Base-by-base conservation (phyloP, 2,888 invertebrate genomes). In the Metallyticus violacea region DNA sequence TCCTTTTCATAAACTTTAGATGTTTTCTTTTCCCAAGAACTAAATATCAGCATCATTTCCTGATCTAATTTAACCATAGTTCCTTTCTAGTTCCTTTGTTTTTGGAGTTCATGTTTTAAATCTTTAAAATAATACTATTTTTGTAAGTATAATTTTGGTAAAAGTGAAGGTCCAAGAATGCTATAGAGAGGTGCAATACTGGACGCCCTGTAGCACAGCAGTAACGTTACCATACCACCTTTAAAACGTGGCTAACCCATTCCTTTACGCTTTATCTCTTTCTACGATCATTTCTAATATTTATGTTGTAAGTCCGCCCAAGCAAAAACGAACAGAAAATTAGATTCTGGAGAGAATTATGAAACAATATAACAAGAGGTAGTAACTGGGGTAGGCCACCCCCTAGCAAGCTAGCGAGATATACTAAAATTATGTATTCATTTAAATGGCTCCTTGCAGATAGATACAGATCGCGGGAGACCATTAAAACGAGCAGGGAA, bases 381-480 rank as follows among this genome's bases (percentile, higher is more conserved):
- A 87, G 86, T 82, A 62, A 22, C 22, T 62, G 40, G 40, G 40
- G 40, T 62, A 62, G 40, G 9, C 79, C 15, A 25, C 26, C 82
- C 29, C 85, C 5, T 29, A 78, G 78, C 81, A 30, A 27, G 79
- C 40, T 78, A 29, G 78, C 27, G 77, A 82, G 79, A 85, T 62
- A 86, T 76, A 81, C 82, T 25, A 79, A 81, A 88, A 88, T 88
- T 88, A 88, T 88, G 87, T 88, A 83, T 88, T 87, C 88, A 87
- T 88, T 88, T 88, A 87, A 88, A 88, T 88, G 88, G 86, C 85
- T 86, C 26, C 82, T 83, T 28, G 87, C 29, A 81, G 85, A 78
- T 26, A 82, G 88, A 85, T 86, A 85, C 84, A 30, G 85, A 85
- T 85, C 87, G 87, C 26, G 40, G 40, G 40, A 77, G 22, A 84